Evolutionary conservation across 2,113 vertebrate species (phyloP).

Genomic region (Psettodes erumei): DNA sequence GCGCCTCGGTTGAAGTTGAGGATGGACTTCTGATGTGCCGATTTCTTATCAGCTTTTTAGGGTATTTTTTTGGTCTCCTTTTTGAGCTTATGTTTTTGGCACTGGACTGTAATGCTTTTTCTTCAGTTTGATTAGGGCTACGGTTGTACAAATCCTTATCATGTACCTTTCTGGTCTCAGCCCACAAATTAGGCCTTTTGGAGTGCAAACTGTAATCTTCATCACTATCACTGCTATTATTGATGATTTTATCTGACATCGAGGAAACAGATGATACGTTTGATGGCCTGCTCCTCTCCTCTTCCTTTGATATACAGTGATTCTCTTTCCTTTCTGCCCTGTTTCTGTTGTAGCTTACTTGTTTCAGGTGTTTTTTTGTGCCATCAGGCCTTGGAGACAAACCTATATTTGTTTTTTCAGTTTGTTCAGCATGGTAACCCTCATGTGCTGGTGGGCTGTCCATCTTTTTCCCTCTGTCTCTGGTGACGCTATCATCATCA

Average conservation of each 20-base stretch:
- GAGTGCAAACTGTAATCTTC: constrained; percentile 38
- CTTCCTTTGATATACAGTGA: neutral
- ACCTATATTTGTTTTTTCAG: neutral
- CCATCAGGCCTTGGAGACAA: neutral
- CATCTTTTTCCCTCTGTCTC: constrained; percentile 42
- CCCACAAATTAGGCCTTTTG: constrained; percentile 71
- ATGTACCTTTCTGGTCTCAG: constrained; percentile 70
- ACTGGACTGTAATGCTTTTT: constrained; percentile 69
- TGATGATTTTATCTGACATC: constrained; percentile 14
- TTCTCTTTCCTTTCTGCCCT: constrained; percentile 4
- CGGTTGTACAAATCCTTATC: constrained; percentile 79
- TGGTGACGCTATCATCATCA: constrained; percentile 72
- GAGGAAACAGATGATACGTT: constrained; percentile 7
- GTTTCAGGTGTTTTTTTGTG: constrained; percentile 10
- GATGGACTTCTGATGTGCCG: constrained; percentile 71
- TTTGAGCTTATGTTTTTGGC: constrained; percentile 64
- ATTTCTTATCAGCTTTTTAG: constrained; percentile 80
- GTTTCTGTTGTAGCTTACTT: neutral
- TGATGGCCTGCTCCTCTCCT: neutral
- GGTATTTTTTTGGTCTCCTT: constrained; percentile 71
- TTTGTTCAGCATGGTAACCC: constrained; percentile 17
- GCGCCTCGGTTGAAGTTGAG: constrained; percentile 70
- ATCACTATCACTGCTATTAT: constrained; percentile 62
- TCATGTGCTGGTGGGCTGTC: neutral
- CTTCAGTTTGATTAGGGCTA: constrained; percentile 85